Base-by-base conservation (phyloP, 2,797 vertebrate genomes). In the Tinamus major region DNA sequence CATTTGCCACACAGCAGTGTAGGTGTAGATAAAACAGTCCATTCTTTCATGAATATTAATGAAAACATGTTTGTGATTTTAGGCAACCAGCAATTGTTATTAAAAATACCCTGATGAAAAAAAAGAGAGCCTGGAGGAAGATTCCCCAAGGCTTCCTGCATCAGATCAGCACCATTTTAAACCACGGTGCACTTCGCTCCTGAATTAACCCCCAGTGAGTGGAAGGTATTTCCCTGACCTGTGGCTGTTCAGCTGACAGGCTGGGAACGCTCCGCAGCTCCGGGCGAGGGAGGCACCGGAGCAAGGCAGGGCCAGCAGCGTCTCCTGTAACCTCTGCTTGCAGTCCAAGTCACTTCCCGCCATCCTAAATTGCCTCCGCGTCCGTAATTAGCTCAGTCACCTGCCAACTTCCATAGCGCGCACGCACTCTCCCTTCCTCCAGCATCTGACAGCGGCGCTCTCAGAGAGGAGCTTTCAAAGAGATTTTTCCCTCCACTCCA, bases 11-110 rank as follows among this genome's bases (percentile, higher is more conserved):
- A 90, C 83, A 49, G 1, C 70, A 85, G 85, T 93, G 96, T 93
- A 95, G 90, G 91, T 96, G 95, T 89, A 77, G 96, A 95, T 85
- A 79, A 93, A 92, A 2, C 85, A 79, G 82, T 95, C 93, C 75
- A 74, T 92, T 91, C 85, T 92, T 77, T 93, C 92, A 96, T 96
- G 91, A 96, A 95, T 96, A 95, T 96, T 96, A 95, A 95, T 95
- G 93, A 93, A 87, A 95, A 96, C 71, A 92, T 95, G 87, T 79
- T 93, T 94, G 80, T 85, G 67, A 89, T 85, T 95, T 95, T 85
- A 82, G 71, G 75, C 95, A 90, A 10, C 58, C 67, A 27, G 82
- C 91, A 71, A 90, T 92, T 96, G 92, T 95, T 93, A 93, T 85
- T 92, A 86, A 93, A 87, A 95, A 92, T 39, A 86, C 51, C 42